phyloP scores from a whole-genome alignment of 2,888 invertebrate genomes.

The Lamellibrachia columna region DNA sequence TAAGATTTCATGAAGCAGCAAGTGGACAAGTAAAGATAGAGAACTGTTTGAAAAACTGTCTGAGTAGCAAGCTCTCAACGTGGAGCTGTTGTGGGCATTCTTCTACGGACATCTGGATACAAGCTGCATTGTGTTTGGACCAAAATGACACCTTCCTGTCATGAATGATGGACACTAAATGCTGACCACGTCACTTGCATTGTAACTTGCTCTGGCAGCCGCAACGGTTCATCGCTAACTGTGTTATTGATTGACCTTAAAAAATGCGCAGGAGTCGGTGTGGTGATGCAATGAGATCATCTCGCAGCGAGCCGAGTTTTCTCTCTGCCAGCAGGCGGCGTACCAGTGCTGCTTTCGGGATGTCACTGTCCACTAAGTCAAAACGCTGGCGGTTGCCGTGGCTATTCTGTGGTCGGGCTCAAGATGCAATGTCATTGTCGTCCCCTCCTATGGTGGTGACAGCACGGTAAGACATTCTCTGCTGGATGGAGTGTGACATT shows the following conservation, averaged over 20 bases:
- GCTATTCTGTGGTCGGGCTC: not conserved
- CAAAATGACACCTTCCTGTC: not conserved
- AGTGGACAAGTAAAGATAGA: not conserved
- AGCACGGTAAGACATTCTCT: not conserved
- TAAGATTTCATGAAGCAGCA: no score
- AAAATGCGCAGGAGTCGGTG: not conserved
- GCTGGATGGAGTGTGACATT: not conserved
- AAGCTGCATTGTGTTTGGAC: not conserved
- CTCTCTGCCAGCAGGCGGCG: not conserved
- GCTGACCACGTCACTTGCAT: not conserved
- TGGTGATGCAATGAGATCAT: constrained; percentile 3
- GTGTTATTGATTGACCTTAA: constrained; percentile 10
- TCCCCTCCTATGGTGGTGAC: not conserved
- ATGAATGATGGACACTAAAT: not conserved
- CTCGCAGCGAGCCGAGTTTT: not conserved
- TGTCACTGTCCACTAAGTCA: not conserved
- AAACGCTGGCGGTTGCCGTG: not conserved
- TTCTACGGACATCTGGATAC: not conserved
- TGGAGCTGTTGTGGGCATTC: not conserved
- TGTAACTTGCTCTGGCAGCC: not conserved
- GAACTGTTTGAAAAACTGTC: no score
- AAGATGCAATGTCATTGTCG: not conserved
- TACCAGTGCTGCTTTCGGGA: not conserved
- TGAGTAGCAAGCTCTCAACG: not conserved
- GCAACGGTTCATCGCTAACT: constrained; percentile 6